Evolutionary conservation across 2,888 invertebrate species (phyloP), one percentile per base, ranked within the genome.

Genomic region (Conops quadrifasciatus): DNA sequence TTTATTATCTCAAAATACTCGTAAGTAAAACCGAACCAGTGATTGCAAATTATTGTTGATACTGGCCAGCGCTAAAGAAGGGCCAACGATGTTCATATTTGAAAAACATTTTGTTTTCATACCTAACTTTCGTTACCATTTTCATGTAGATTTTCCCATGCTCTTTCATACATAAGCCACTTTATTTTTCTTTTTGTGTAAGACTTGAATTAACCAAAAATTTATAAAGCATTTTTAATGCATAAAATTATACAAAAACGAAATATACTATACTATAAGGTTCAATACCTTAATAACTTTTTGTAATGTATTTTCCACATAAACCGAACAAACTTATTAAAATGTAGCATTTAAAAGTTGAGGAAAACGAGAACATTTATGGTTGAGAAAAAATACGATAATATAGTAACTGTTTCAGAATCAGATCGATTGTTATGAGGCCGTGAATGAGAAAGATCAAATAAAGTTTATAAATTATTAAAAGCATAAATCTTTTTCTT

Each of bases 151-250:
- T 49, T 49, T 19, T 49, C 13, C 9, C 45, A 11, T 43, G 13
- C 13, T 49, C 11, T 28, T 24, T 24, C 58, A 9, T 28, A 26
- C 28, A 21, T 28, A 24, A 26, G 28, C 45, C 7, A 26, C 47
- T 30, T 13, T 51, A 21, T 65, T 58, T 56, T 64, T 45, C 1
- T 24, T 60, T 59, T 43, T 21, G 4, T 58, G 16, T 80, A 81
- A 80, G 81, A 80, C 80, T 80, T 80, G 78, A 79, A 80, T 78
- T 80, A 80, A 80, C 80, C 80, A 81, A 80, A 80, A 76, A 81
- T 76, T 80, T 76, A 21, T 56, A 19, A 36, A 56, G 43, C 43
- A 56, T 36, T 36, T n/a, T 36, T 36, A 36, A 36, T 36, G 36
- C 36, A 36, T 36, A 36, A 36, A 36, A 36, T 36, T 36, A 7